Base-by-base conservation (phyloP, 2,113 vertebrate species). In the Nycticorax nycticorax region DNA sequence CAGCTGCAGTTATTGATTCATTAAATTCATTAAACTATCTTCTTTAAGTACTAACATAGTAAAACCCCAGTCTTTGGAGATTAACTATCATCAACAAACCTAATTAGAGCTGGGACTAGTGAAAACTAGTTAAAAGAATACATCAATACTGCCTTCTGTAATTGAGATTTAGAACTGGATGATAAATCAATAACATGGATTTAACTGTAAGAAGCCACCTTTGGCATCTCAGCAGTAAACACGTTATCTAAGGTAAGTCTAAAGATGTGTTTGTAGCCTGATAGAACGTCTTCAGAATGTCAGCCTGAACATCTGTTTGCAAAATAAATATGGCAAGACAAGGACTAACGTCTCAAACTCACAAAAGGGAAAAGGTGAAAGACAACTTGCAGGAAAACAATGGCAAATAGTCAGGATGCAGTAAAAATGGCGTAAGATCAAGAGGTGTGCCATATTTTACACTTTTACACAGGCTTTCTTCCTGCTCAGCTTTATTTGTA, bases 1-100 rank as follows among this genome's bases (percentile, higher is more conserved):
- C 71, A 78, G 47, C 67, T 88, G 55, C 67, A 82, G 56, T 76
- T 93, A 94, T 60, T 3, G 47, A 96, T 94, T 92, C 63, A 92
- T 80, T 88, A 93, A 76, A 85, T 64, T 92, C 39, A 94, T 92
- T 75, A 93, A 96, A 84, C 73, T 78, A 39, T 87, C 57, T 81
- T 78, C 72, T 41, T 66, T 43, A 77, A 93, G 62, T n/a, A 53
- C 35, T 75, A 88, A 72, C 41, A 69, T 1, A 39, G 43, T 75
- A 89, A 81, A 93, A 19, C 8, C 7, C 12, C 35, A 78, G 83
- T 78, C 86, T 89, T 60, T 82, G 53, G 88, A 92, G 79, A 69
- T 63, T 55, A 93, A 80, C 52, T 81, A 20, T 78, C 52, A 89
- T 55, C 73, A 85, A 57, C 48, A 96, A 89, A 87, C 30, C 43